These are phyloP conservation scores for Mamestra configurata DNA, from an alignment of 1,140 invertebrate species.

Conservation along the genomic window DNA sequence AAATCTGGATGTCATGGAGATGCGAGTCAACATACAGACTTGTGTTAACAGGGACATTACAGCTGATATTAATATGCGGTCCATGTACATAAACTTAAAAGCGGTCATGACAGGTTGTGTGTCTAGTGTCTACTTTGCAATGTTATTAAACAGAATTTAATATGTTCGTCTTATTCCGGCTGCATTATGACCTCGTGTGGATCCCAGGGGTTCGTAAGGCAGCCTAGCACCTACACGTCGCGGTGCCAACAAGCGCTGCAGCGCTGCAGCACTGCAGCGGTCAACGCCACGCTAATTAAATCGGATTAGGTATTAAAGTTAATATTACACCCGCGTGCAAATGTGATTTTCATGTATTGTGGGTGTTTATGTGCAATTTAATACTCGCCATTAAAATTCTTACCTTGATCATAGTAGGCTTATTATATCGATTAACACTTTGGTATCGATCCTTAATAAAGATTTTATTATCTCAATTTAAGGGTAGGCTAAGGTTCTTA, in stretches of 20 bases:
- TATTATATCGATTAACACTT: conserved; percentile 18
- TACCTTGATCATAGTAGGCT: background rate
- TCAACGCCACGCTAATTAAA: conserved; percentile 41
- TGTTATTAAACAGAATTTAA: conserved; percentile 39
- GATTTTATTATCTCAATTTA: background rate
- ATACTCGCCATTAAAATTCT: conserved; percentile 11
- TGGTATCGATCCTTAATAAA: background rate
- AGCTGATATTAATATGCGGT: conserved; percentile 33
- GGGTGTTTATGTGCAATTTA: background rate
- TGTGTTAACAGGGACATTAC: conserved; percentile 33
- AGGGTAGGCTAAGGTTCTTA: too few relatives aligned
- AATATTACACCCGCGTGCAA: conserved; percentile 8
- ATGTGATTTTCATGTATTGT: conserved; percentile 31
- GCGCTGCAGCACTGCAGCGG: conserved; percentile 41
- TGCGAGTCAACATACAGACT: conserved; percentile 18
- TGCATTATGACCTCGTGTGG: conserved; percentile 45
- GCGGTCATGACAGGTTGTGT: conserved; percentile 25
- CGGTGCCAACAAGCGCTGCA: conserved; percentile 45
- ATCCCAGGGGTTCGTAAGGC: conserved; percentile 46
- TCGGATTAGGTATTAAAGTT: conserved; percentile 27
- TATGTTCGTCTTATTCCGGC: conserved; percentile 42
- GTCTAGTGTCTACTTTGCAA: conserved; percentile 44
- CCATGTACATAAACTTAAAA: conserved; percentile 37
- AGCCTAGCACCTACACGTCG: conserved; percentile 46
- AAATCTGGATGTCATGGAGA: conserved; percentile 21